Evolutionary conservation across 2,888 invertebrate genomes (phyloP).

Genomic region (Trichopoda pennipes): DNA sequence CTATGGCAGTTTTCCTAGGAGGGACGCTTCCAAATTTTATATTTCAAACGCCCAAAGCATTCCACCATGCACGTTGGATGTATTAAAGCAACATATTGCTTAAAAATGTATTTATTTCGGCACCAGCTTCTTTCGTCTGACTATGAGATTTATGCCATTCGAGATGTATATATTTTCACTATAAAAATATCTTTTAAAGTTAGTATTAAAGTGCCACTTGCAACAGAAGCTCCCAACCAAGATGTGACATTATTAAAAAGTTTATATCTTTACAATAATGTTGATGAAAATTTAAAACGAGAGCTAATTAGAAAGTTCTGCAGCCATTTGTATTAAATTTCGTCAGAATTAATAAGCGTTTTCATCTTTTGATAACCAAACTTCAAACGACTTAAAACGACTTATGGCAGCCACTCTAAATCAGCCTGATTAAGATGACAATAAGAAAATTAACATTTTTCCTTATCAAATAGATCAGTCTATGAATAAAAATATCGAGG

Average conservation of each 20-base stretch:
- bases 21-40: not conserved
- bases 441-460: slow-evolving; percentile 15
- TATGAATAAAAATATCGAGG: not conserved
- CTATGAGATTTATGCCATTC: not conserved
- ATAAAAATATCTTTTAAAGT: slow-evolving; percentile 22
- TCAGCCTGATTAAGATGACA: not conserved
- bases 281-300: slow-evolving; percentile 7
- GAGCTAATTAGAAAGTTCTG: not conserved
- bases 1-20: not conserved
- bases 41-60: not conserved
- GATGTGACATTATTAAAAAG: slow-evolving; percentile 18
- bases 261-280: not conserved
- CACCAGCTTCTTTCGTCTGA: not conserved
- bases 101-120: slow-evolving; percentile 14
- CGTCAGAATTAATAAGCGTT: slow-evolving; percentile 16
- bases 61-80: not conserved
- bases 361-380: slow-evolving; percentile 10
- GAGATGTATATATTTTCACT: not conserved
- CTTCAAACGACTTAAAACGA: slow-evolving; percentile 24
- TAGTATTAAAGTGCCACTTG: slow-evolving; percentile 15
- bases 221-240: slow-evolving; percentile 17
- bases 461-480: slow-evolving; percentile 15
- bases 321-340: not conserved
- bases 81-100: not conserved
- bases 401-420: slow-evolving; percentile 7